Base-by-base conservation (phyloP, 2,113 vertebrate species). In the Ondatra zibethicus region DNA sequence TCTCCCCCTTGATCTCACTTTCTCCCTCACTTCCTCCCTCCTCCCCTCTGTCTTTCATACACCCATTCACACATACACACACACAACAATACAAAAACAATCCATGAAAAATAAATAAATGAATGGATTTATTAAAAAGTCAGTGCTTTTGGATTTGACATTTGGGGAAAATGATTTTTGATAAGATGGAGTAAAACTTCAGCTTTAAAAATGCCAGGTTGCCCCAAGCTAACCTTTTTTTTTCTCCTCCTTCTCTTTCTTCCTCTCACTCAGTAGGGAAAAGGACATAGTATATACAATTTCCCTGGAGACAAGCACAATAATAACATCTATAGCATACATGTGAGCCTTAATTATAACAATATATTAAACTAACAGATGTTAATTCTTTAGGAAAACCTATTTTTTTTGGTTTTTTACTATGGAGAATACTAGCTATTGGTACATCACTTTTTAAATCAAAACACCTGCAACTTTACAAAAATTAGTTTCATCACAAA, bases 251-350 rank as follows among this genome's bases (percentile, higher is more conserved):
- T 42, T 75, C n/a, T 94, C 29, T 39, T 75, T 29, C 90, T 91
- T 84, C 58, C 58, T 58, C 75, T 94, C 73, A 90, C 80, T 96
- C 19, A 63, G 47, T 70, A 50, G 50, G 80, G 85, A 88, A 96
- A 96, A 95, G 11, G 98, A 93, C 45, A 97, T 31, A 77, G 55
- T 96, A 95, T 86, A 80, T 97, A 97, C 96, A 75, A 96, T 98
- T 98, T 81, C 97, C 98, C 94, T 72, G 47, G 97, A 92, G 98
- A 98, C 98, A 75, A 96, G 50, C 58, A 95, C 94, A 98, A 96
- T 96, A 95, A 97, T 89, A 98, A 96, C 93, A 98, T 89, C 87
- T 75, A 90, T 0, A 0, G 81, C 93, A 98, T 97, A 93, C 73
- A 85, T 68, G 95, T 97, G 96, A 98, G 89, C 78, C 55, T 92